These are phyloP conservation scores for Nephrotoma flavescens DNA, from an alignment of 2,888 invertebrate species.

Conservation along the genomic window DNA sequence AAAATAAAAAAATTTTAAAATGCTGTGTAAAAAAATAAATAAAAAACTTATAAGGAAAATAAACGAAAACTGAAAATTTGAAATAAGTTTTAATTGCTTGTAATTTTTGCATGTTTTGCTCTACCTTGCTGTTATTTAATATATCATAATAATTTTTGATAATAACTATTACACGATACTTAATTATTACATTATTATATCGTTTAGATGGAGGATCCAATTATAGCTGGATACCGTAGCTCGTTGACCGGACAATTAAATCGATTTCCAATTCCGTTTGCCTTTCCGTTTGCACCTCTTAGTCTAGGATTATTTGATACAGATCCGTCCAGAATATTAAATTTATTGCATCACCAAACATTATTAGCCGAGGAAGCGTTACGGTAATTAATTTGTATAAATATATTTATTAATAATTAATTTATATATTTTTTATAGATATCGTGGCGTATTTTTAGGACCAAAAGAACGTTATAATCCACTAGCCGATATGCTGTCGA, in stretches of 20 bases:
- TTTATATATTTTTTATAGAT: conserved; percentile 16
- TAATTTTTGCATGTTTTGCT: conserved; percentile 8
- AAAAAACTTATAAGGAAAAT: conserved; percentile 7
- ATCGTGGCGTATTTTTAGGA: conserved; percentile 26
- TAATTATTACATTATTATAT: not conserved
- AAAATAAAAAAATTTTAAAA: conserved; percentile 12
- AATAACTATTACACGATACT: conserved; percentile 5
- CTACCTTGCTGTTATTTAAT: conserved; percentile 10
- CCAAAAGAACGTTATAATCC: conserved; percentile 31
- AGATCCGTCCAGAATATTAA: conserved; percentile 39
- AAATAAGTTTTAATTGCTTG: conserved; percentile 11
- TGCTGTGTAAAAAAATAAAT: not conserved
- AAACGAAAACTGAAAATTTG: conserved; percentile 7
- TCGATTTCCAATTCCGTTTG: conserved; percentile 38
- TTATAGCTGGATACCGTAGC: conserved; percentile 15
- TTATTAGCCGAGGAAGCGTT: conserved; percentile 32
- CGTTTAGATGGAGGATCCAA: conserved; percentile 13
- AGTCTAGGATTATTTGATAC: conserved; percentile 32
- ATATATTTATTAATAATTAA: not conserved
- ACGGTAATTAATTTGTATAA: conserved; percentile 19
- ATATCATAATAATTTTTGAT: conserved; percentile 13
- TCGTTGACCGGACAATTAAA: conserved; percentile 7
- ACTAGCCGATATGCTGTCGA: conserved; percentile 28
- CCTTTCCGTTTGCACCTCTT: conserved; percentile 38
- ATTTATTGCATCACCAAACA: conserved; percentile 37